Evolutionary conservation across 2,888 invertebrate genomes (phyloP).

Genomic region (Mesoligia furuncula): DNA sequence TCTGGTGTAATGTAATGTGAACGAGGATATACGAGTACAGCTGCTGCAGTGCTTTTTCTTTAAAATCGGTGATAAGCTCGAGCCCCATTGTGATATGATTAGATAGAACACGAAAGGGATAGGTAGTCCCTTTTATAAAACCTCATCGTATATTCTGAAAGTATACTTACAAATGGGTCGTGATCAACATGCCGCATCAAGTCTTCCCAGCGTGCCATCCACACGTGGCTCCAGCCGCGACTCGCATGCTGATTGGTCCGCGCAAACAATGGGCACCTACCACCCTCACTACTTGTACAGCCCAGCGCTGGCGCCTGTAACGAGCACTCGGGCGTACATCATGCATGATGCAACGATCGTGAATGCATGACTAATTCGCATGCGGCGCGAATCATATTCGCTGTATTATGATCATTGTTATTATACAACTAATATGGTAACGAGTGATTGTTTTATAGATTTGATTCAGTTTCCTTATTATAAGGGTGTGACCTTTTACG

Average conservation of each 20-base stretch:
- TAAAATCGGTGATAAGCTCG: not conserved
- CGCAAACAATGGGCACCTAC: slow-evolving; percentile 18
- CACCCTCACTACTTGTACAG: slow-evolving; percentile 2
- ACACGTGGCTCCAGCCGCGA: slow-evolving; percentile 9
- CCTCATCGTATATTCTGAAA: not conserved
- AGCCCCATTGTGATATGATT: not conserved
- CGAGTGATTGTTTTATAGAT: not conserved
- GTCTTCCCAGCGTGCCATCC: not conserved
- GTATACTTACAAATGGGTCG: slow-evolving; percentile 5
- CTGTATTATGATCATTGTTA: slow-evolving; percentile 38
- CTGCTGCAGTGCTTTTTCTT: not conserved
- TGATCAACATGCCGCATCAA: slow-evolving; percentile 21
- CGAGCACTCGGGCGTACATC: slow-evolving; percentile 10
- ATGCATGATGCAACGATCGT: slow-evolving; percentile 41
- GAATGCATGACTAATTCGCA: slow-evolving; percentile 17
- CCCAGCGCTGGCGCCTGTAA: slow-evolving; percentile 55
- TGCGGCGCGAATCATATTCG: slow-evolving; percentile 37
- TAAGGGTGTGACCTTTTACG: not conserved
- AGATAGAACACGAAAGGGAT: too few species aligned
- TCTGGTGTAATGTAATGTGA: not conserved
- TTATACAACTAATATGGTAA: not conserved
- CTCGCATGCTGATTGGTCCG: slow-evolving; percentile 37
- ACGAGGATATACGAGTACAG: not conserved
- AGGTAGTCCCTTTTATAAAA: not conserved
- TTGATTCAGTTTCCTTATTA: slow-evolving; percentile 4